These are phyloP conservation scores for Heliconius nattereri DNA, from an alignment of 1,140 invertebrate species.

Conservation along the genomic window DNA sequence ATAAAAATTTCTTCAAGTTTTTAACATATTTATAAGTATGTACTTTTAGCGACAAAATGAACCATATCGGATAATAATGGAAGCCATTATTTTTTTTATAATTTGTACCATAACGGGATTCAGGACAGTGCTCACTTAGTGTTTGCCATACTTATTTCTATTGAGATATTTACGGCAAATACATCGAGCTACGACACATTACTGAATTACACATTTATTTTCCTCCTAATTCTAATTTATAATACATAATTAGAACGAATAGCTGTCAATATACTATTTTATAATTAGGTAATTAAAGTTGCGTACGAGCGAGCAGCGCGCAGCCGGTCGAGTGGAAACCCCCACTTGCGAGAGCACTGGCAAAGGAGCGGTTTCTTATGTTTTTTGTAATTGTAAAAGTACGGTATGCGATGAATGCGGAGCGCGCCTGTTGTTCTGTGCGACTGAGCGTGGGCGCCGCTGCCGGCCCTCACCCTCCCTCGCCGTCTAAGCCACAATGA, in stretches of 20 bases:
- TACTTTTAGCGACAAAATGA: not conserved
- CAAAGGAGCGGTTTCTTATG: constrained; percentile 40
- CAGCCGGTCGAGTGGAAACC: constrained; percentile 52
- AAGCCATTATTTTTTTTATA: not conserved
- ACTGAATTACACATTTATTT: no score
- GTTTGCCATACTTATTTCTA: not conserved
- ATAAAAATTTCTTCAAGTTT: not conserved
- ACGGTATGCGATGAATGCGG: constrained; percentile 43
- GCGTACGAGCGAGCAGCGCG: constrained; percentile 35
- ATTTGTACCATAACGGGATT: not conserved
- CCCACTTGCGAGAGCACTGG: constrained; percentile 37
- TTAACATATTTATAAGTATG: not conserved
- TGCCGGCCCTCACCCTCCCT: constrained; percentile 33
- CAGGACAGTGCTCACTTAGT: not conserved
- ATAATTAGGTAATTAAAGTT: constrained; percentile 43
- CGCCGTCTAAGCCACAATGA: constrained; percentile 34
- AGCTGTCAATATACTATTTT: constrained; percentile 47
- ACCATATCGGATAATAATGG: no score
- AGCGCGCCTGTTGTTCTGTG: constrained; percentile 55
- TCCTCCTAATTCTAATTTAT: not conserved
- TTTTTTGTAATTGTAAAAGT: constrained; percentile 73
- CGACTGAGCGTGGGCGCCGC: constrained; percentile 52
- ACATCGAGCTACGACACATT: not conserved
- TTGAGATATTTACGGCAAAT: not conserved
- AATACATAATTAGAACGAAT: constrained; percentile 15